Evolutionary conservation across 2,888 invertebrate genomes (phyloP).

Genomic region (Leptinotarsa peninsularis): DNA sequence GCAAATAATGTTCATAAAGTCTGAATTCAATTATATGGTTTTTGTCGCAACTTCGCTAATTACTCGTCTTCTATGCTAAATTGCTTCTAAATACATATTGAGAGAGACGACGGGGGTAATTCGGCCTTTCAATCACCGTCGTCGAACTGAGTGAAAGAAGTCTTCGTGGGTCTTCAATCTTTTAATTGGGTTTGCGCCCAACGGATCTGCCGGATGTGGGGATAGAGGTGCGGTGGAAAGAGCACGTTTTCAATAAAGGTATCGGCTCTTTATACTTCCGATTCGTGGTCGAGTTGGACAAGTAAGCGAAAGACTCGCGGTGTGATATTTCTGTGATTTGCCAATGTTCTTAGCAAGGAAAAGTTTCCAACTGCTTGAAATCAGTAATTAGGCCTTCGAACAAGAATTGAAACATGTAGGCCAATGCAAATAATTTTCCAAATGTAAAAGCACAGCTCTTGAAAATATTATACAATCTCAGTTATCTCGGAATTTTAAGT

Average conservation of each 20-base stretch:
- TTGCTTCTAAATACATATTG: slow-evolving; percentile 44
- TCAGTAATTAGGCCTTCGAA: no score
- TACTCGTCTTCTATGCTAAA: slow-evolving; percentile 44
- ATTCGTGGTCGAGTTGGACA: no score
- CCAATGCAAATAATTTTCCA: no score
- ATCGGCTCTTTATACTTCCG: no score
- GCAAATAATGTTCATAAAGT: slow-evolving; percentile 59
- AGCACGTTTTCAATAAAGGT: not conserved
- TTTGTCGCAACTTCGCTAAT: slow-evolving; percentile 47
- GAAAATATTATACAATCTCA: no score
- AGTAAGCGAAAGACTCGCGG: no score
- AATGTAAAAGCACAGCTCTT: no score
- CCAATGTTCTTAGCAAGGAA: no score
- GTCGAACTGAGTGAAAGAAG: slow-evolving; percentile 11
- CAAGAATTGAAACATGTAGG: no score
- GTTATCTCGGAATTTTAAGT: no score
- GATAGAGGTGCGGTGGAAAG: not conserved
- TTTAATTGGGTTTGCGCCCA: slow-evolving; percentile 10
- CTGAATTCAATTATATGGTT: slow-evolving; percentile 54
- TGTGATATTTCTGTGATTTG: no score
- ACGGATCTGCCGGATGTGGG: not conserved
- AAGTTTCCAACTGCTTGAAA: no score
- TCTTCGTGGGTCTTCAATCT: slow-evolving; percentile 11
- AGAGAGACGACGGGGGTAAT: slow-evolving; percentile 18
- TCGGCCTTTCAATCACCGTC: slow-evolving; percentile 9